Percentiles rank a stretch among this genome's conserved stretches.
These are phyloP conservation scores for Tinamus major DNA, from an alignment of 2,797 vertebrate species.

Conservation along the genomic window DNA sequence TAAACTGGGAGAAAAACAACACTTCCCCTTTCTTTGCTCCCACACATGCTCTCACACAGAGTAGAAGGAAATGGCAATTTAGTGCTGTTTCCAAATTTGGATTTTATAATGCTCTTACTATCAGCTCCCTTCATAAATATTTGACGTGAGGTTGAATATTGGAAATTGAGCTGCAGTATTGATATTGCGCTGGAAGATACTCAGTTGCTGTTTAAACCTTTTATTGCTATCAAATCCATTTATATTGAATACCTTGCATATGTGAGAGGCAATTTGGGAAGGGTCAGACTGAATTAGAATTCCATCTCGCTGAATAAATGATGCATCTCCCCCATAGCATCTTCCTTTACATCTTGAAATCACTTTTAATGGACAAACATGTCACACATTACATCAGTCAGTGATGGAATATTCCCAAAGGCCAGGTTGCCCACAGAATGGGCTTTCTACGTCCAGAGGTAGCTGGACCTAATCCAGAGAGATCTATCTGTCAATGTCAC, in stretches of 20 bases:
- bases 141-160: neutral
- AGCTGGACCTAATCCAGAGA: neutral
- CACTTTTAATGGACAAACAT: neutral
- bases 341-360: neutral
- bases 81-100: neutral
- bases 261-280: fast-evolving
- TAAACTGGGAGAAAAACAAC: neutral
- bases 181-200: neutral
- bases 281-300: neutral
- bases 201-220: neutral
- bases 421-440: neutral
- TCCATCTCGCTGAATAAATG: neutral
- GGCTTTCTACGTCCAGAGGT: neutral
- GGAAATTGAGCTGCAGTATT: neutral
- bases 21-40: neutral
- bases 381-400: neutral
- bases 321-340: neutral
- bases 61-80: neutral
- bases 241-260: neutral
- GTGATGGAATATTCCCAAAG: neutral
- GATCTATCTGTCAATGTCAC: neutral
- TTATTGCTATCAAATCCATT: neutral
- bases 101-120: neutral
- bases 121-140: neutral
- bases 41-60: fast-evolving